These are phyloP conservation scores for Torymus tubicola DNA, from an alignment of 2,888 invertebrate species.

Conservation along the genomic window DNA sequence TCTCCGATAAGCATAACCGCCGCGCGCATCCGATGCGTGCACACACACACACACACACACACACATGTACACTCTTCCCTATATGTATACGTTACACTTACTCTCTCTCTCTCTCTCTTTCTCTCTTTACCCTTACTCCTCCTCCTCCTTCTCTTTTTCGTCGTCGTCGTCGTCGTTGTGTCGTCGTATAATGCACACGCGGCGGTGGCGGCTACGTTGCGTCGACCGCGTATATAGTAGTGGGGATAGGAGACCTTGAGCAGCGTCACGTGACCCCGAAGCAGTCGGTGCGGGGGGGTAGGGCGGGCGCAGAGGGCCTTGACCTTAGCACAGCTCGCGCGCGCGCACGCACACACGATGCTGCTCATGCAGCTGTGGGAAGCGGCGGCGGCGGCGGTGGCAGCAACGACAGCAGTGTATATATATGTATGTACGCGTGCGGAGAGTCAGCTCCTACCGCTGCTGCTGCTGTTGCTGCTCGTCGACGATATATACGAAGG, in stretches of 20 bases:
- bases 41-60: too few relatives aligned
- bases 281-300: conserved; percentile 71
- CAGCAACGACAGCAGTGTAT: not conserved
- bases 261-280: conserved; percentile 78
- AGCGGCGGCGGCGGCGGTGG: conserved; percentile 51
- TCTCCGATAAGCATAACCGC: too few relatives aligned
- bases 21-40: too few relatives aligned
- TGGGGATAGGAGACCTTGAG: conserved; percentile 78
- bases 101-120: not conserved
- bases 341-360: conserved; percentile 65
- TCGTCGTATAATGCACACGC: conserved; percentile 8
- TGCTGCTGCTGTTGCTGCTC: too few relatives aligned
- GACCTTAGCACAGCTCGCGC: conserved; percentile 75
- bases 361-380: conserved; percentile 62
- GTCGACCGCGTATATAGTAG: conserved; percentile 53
- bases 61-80: too few relatives aligned
- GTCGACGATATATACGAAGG: too few relatives aligned
- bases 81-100: too few relatives aligned
- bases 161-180: conserved; percentile 48
- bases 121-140: not conserved
- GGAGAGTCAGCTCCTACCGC: too few relatives aligned
- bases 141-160: conserved; percentile 21
- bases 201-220: conserved; percentile 34
- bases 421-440: too few relatives aligned
- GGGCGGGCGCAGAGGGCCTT: conserved; percentile 78